A percentile compares a stretch with the other conserved stretches of the same genome.
Conservation (phyloP, 2,797 vertebrate species). For the Spatula clypeata region DNA sequence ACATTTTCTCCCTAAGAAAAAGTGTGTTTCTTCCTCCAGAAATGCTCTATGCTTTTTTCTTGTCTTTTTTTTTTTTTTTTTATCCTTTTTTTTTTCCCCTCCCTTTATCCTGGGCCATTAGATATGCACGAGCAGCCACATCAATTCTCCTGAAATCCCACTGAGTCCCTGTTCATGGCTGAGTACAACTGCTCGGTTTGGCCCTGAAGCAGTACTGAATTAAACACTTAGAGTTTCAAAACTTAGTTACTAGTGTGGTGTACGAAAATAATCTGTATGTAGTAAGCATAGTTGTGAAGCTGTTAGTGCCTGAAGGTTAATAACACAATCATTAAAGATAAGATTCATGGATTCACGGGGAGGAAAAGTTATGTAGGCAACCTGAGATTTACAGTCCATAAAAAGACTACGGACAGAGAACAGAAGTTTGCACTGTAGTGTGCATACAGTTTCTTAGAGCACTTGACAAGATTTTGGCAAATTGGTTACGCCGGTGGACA, state of each 20-base stretch:
- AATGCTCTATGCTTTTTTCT: background rate
- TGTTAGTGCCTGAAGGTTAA: background rate
- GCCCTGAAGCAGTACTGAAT: background rate
- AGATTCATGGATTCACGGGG: fast-evolving
- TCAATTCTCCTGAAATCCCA: background rate
- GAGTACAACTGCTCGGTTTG: background rate
- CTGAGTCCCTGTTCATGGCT: background rate
- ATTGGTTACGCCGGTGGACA: background rate
- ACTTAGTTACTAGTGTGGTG: background rate
- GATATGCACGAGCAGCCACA: background rate
- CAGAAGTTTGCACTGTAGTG: background rate
- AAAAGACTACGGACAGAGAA: background rate
- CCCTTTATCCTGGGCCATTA: background rate
- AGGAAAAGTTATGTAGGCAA: background rate
- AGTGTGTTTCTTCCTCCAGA: fast-evolving
- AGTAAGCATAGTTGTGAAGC: background rate
- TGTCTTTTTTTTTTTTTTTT: fast-evolving
- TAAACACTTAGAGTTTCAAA: background rate
- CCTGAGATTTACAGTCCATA: background rate
- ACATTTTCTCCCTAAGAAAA: background rate
- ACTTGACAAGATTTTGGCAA: background rate
- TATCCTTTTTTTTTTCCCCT: too few species aligned
- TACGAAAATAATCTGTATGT: background rate
- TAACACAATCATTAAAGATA: background rate
- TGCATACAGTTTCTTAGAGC: background rate